Evolutionary conservation across 2,797 vertebrate species (phyloP), one percentile per base, ranked within the genome.

Genomic region (Prionace glauca): DNA sequence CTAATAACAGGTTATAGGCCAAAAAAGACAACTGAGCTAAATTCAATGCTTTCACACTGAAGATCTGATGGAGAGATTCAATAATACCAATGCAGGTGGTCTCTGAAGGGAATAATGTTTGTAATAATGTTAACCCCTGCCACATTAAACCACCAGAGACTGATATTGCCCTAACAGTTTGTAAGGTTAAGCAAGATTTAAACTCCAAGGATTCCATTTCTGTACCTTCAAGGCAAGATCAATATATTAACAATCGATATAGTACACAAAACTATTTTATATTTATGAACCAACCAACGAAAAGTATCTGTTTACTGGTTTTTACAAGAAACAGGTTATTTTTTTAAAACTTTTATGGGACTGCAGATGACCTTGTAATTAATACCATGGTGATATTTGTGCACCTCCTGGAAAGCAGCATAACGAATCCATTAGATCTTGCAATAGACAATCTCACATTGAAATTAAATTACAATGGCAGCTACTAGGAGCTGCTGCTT

Each of bases 211-310:
- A 60, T 60, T 56, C 18, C 45, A 60, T n/a, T 95, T 11, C 71
- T 56, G 24, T 72, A 32, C 71, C 12, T 72, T 60, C 93, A 74
- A 22, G 71, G 45, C 72, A 95, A 32, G 45, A 95, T 95, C 93
- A 77, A 95, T 77, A 95, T 29, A n/a, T 77, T 72, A 95, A 77
- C 41, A 77, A 95, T 95, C 93, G n/a, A 72, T 74, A n/a, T 77
- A 32, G 50, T 77, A n/a, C 45, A 60, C 45, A 56, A 56, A 77
- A 50, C 71, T 26, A 77, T 77, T 95, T 74, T 56, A 77, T 95
- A 77, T 95, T 95, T 77, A 60, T 95, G 71, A 77, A 32, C 29
- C 71, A 95, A 12, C 93, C 20, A 29, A 32, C 29, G 1, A 74
- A 74, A 20, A 32, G 26, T 56, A 5, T 69, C 41, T 72, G 10